phyloP scores from a whole-genome alignment of 1,140 invertebrate species.

The Spodoptera frugiperda region DNA sequence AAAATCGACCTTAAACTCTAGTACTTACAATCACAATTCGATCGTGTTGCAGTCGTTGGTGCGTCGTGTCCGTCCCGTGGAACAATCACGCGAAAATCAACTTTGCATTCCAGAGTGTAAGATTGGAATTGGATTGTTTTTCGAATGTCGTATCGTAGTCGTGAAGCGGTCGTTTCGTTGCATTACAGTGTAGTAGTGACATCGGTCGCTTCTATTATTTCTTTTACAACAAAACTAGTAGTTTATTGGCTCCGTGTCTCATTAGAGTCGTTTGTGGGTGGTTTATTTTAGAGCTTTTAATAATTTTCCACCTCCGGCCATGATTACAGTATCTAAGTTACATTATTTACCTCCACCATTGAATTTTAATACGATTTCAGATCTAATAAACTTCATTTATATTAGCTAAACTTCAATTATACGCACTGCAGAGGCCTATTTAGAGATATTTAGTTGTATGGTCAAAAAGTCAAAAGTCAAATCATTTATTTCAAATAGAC shows the following conservation, averaged over 20 bases:
- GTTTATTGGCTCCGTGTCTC: slow-evolving; percentile 46
- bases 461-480: too few species aligned
- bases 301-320: not conserved
- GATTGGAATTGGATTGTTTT: slow-evolving; percentile 20
- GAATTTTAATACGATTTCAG: too few species aligned
- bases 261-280: slow-evolving; percentile 46
- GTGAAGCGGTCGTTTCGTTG: slow-evolving; percentile 37
- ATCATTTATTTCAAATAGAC: too few species aligned
- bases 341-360: too few species aligned
- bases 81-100: slow-evolving; percentile 11
- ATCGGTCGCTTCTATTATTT: slow-evolving; percentile 46
- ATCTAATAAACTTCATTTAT: too few species aligned
- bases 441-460: too few species aligned
- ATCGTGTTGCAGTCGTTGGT: slow-evolving; percentile 57
- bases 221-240: slow-evolving; percentile 49
- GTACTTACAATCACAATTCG: slow-evolving; percentile 51
- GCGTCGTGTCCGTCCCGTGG: slow-evolving; percentile 43
- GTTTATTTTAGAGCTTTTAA: slow-evolving; percentile 37
- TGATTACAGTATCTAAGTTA: not conserved
- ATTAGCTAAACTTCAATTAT: too few species aligned
- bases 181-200: slow-evolving; percentile 49
- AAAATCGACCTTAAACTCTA: slow-evolving; percentile 53
- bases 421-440: too few species aligned
- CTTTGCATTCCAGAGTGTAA: not conserved
- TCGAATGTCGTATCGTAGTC: slow-evolving; percentile 19